These are phyloP conservation scores for Podarcis cretensis DNA, from an alignment of 2,113 vertebrate genomes.

Conservation along the genomic window DNA sequence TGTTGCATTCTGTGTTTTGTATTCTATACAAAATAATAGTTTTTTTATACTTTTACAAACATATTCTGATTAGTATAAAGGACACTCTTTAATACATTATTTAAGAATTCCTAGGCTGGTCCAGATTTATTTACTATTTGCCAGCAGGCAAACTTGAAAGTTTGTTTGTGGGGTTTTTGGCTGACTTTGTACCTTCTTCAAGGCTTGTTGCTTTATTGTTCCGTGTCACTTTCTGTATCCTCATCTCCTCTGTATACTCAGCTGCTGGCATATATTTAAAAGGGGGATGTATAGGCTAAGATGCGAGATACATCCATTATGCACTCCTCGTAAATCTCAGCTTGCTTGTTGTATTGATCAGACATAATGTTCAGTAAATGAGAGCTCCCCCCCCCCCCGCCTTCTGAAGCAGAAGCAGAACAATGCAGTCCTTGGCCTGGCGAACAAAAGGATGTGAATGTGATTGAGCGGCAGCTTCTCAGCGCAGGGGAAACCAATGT, in stretches of 20 bases:
- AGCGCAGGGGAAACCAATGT: neutral
- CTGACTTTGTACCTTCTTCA: conserved; percentile 19
- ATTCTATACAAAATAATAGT: neutral
- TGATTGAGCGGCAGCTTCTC: conserved; percentile 12
- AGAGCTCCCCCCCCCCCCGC: conserved; percentile 2
- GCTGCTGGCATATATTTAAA: neutral
- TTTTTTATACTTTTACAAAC: neutral
- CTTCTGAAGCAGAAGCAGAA: conserved; percentile 15
- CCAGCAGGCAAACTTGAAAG: neutral
- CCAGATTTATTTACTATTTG: neutral
- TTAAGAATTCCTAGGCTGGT: neutral
- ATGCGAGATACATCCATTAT: neutral
- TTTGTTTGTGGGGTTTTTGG: neutral
- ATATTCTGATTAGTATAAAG: neutral
- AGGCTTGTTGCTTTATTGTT: neutral
- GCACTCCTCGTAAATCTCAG: neutral
- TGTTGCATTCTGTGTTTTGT: neutral
- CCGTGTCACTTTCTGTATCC: neutral
- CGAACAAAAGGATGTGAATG: neutral
- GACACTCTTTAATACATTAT: neutral
- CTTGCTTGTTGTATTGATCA: conserved; percentile 14
- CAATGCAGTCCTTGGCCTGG: neutral
- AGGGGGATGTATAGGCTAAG: neutral
- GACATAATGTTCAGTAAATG: neutral
- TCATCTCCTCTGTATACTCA: neutral